Percentiles rank a stretch among this genome's conserved stretches.
Conservation (phyloP, 2,113 vertebrate species). For the Sterrhoptilus dennistouni region DNA sequence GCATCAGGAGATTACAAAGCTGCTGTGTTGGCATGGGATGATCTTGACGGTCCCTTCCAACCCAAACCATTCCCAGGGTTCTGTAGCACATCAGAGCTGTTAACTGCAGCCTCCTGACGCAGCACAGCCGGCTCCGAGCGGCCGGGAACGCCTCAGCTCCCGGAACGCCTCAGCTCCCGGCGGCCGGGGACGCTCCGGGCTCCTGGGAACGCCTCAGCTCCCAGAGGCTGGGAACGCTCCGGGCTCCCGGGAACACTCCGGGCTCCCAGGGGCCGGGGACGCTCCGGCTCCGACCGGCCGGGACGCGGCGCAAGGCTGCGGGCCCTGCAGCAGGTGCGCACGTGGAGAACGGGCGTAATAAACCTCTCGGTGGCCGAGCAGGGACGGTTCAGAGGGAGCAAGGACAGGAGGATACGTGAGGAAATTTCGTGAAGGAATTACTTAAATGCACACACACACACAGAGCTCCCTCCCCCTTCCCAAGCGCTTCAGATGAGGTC, state of each 20-base stretch:
- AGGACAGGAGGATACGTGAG: accelerated
- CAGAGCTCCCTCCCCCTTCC: background rate
- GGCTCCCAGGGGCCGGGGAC: too few species aligned
- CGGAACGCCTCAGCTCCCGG: too few species aligned
- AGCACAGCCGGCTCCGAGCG: too few species aligned
- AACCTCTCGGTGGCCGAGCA: background rate
- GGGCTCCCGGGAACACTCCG: too few species aligned
- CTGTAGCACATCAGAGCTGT: accelerated
- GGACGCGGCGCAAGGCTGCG: background rate
- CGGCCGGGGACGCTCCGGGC: background rate
- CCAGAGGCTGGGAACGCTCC: background rate
- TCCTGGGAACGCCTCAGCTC: background rate
- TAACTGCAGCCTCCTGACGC: background rate
- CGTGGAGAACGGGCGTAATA: accelerated
- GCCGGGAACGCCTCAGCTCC: background rate
- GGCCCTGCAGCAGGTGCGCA: accelerated
- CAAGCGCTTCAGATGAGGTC: background rate
- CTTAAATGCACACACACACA: background rate
- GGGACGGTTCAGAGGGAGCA: background rate
- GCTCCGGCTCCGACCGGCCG: background rate
- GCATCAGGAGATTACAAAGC: accelerated
- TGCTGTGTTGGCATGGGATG: accelerated
- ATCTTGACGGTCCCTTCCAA: background rate
- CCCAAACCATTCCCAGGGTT: background rate
- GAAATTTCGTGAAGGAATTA: background rate